Evolutionary conservation across 2,113 vertebrate genomes (phyloP), one percentile per base, ranked within the genome.

Genomic region (Tragelaphus strepsiceros): DNA sequence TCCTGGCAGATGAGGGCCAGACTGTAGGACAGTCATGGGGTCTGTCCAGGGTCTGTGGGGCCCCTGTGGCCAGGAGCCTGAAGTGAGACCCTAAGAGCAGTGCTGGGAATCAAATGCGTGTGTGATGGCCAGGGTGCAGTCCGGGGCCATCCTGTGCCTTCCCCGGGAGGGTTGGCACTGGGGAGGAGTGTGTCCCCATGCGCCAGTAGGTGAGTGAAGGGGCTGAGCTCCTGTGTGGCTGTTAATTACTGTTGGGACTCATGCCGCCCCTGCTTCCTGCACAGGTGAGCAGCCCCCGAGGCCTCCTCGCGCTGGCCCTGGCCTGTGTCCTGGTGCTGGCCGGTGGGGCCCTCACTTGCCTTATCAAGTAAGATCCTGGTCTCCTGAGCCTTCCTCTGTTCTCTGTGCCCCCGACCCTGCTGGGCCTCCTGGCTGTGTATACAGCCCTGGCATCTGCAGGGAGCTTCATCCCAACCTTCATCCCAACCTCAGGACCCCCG

Each of bases 211-310:
- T 14, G 26, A 22, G 78, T 4, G 67, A 22, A 74, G n/a, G 15
- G 19, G n/a, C 56, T 17, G 21, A 16, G 6, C 2, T 39, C 35
- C 10, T n/a, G 8, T 9, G 67, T 2, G 3, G 67, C 67, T 7
- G 5, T 59, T 21, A 7, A 3, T 59, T 21, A 7, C 85, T n/a
- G 7, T 8, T 7, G 1, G 54, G 56, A 56, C 32, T 17, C 58
- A 24, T 0, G 0, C 58, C 46, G 13, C 53, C 92, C 92, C 24
- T 14, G 6, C 35, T 86, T n/a, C 56, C 96, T 95, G 24, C 19
- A 74, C 97, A 99, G 99, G 99, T 95, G 96, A 99, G 91, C 99
- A 99, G 80, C 95, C 99, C 64, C 58, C 98, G 99, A 24, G 98
- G 99, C 95, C 98, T 99, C 12, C 94, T 99, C 51, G 98, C 98